phyloP scores from a whole-genome alignment of 2,888 invertebrate species.

The Metopia argyrocephala region DNA sequence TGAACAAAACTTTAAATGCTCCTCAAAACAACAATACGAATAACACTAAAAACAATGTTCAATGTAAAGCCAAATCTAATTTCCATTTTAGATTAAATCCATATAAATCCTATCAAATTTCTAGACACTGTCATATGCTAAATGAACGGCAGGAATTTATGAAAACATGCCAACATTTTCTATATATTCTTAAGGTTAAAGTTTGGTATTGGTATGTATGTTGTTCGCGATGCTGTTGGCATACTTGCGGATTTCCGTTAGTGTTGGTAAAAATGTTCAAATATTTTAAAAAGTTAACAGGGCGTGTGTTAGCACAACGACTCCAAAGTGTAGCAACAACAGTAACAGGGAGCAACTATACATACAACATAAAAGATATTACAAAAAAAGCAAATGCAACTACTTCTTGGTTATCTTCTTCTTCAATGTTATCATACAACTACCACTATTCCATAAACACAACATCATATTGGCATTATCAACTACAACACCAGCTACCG shows the following conservation, averaged over 20 bases:
- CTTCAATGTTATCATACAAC: constrained; percentile 1
- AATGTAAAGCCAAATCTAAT: too few relatives aligned
- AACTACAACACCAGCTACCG: constrained; percentile 27
- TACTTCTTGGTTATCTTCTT: not conserved
- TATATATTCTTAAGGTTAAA: constrained; percentile 6
- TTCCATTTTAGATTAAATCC: not conserved
- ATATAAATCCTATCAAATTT: constrained; percentile 21
- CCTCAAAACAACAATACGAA: not conserved
- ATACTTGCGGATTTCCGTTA: constrained; percentile 59
- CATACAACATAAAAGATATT: constrained; percentile 7
- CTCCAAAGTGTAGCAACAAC: constrained; percentile 62
- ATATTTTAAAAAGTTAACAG: constrained; percentile 55
- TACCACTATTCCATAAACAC: not conserved
- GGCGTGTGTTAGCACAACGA: constrained; percentile 52
- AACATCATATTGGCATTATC: constrained; percentile 41
- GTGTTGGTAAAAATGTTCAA: constrained; percentile 52
- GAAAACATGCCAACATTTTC: constrained; percentile 44
- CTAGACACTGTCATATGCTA: constrained; percentile 16
- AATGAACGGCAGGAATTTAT: constrained; percentile 28
- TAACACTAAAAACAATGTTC: too few relatives aligned
- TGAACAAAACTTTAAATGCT: not conserved
- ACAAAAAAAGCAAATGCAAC: constrained; percentile 41
- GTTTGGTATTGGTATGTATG: not conserved
- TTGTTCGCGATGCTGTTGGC: constrained; percentile 42
- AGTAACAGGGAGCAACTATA: constrained; percentile 15